A percentile compares a stretch with the other conserved stretches of the same genome.
Conservation (phyloP, 2,113 vertebrate genomes). For the Cinclus mexicanus region DNA sequence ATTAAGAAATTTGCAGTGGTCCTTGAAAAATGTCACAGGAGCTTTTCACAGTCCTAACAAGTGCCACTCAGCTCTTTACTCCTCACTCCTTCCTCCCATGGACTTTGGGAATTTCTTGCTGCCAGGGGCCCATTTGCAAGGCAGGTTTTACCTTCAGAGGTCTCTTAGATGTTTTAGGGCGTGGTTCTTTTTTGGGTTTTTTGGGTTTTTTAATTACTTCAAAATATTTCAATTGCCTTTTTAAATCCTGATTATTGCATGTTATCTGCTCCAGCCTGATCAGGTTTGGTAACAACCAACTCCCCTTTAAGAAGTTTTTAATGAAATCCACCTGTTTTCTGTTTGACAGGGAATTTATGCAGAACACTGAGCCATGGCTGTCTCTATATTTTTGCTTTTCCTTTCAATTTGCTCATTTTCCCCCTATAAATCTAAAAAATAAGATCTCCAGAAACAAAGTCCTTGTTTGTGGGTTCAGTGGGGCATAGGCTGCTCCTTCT, state of each 20-base stretch:
- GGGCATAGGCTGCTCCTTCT: background rate
- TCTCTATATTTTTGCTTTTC: background rate
- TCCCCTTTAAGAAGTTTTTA: background rate
- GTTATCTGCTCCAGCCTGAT: background rate
- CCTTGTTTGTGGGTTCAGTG: background rate
- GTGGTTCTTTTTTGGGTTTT: fast-evolving
- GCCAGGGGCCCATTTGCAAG: background rate
- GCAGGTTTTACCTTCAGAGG: background rate
- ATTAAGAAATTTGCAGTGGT: background rate
- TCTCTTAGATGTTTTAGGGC: background rate
- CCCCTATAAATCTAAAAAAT: background rate
- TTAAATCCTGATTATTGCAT: background rate
- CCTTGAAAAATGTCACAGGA: background rate
- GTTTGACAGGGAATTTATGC: background rate
- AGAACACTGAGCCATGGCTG: background rate
- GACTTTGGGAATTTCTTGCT: background rate
- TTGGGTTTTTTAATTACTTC: background rate
- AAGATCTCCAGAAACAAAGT: background rate
- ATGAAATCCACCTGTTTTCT: background rate
- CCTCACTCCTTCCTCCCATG: background rate
- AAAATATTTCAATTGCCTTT: background rate
- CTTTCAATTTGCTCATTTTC: background rate
- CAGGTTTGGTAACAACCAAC: background rate
- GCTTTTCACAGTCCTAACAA: background rate
- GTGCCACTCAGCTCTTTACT: background rate